These are phyloP conservation scores for Epinotia bilunana DNA, from an alignment of 2,888 invertebrate species.

Conservation along the genomic window DNA sequence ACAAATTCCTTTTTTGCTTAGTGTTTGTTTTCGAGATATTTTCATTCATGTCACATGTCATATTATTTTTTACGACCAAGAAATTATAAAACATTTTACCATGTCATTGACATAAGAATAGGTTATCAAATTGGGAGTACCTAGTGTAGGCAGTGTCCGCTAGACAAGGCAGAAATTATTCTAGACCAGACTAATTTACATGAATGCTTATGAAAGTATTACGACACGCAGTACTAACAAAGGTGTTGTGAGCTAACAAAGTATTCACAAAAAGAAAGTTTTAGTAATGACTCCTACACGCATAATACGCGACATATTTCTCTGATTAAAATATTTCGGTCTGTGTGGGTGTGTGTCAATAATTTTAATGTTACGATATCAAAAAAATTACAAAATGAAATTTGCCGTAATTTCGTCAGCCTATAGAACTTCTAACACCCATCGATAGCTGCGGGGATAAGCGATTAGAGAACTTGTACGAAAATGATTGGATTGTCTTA, in stretches of 20 bases:
- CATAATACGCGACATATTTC: not conserved
- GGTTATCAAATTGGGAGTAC: slow-evolving; percentile 16
- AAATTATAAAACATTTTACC: not conserved
- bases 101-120: slow-evolving; percentile 24
- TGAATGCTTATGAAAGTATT: slow-evolving; percentile 25
- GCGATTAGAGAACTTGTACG: no score
- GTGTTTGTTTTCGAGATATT: not conserved
- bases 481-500: no score
- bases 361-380: no score
- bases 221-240: slow-evolving; percentile 10
- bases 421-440: no score
- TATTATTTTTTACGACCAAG: not conserved
- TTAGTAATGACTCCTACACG: not conserved
- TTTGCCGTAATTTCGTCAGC: no score
- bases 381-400: no score
- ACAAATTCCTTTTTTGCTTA: not conserved
- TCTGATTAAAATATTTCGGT: not conserved
- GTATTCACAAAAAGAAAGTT: slow-evolving; percentile 28
- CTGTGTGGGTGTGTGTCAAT: not conserved
- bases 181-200: slow-evolving; percentile 35
- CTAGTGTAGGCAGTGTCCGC: slow-evolving; percentile 29
- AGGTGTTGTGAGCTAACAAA: slow-evolving; percentile 20
- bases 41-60: slow-evolving; percentile 3
- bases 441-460: no score
- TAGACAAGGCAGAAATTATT: slow-evolving; percentile 13